Conservation (phyloP, 2,797 vertebrate genomes). For the Sarcoramphus papa region DNA sequence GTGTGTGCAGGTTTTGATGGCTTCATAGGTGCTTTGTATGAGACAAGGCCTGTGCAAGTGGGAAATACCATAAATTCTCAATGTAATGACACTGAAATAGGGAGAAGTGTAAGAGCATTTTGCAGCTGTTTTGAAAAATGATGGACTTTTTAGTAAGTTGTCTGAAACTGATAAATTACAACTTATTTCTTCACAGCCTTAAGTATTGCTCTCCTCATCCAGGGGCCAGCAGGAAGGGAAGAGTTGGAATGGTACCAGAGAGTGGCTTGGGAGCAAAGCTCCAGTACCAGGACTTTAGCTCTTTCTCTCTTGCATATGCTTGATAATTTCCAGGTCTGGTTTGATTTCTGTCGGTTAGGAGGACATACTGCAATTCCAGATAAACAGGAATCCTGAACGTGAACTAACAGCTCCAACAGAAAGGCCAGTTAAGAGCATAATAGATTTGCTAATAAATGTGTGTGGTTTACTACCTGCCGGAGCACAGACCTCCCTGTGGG, state of each 20-base stretch:
- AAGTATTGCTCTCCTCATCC: neutral
- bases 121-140: constrained; percentile 2
- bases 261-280: neutral
- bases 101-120: neutral
- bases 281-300: neutral
- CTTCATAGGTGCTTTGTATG: neutral
- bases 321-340: neutral
- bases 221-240: neutral
- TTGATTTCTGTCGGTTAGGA: neutral
- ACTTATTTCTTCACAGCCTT: neutral
- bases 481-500: constrained; percentile 31
- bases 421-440: neutral
- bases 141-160: neutral
- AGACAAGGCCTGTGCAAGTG: neutral
- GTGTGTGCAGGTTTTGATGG: neutral
- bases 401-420: constrained; percentile 32
- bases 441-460: neutral
- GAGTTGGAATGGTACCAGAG: neutral
- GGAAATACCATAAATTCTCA: neutral
- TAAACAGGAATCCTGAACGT: constrained; percentile 20
- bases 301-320: neutral
- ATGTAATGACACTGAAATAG: neutral
- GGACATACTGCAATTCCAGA: neutral
- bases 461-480: constrained; percentile 2
- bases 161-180: constrained; percentile 6